Percentiles rank a stretch among this genome's conserved stretches.
Conservation (phyloP, 2,113 vertebrate genomes). For the Candoia aspera region DNA sequence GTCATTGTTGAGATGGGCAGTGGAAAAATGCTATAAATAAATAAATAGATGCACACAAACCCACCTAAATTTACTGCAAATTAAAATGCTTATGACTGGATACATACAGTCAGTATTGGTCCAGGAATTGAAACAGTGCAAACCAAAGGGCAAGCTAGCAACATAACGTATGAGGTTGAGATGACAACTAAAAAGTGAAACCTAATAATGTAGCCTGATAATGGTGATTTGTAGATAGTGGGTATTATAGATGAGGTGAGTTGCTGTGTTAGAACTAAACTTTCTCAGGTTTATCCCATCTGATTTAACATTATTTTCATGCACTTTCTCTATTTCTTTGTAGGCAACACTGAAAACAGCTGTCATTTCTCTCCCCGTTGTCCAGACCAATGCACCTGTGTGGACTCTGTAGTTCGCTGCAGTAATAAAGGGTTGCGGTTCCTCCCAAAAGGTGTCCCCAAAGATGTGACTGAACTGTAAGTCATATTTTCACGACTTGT, state of each 20-base stretch:
- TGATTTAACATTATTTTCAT: neutral
- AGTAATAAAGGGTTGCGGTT: conserved; percentile 88
- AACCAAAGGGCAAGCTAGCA: neutral
- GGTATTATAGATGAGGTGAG: neutral
- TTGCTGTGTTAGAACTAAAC: neutral
- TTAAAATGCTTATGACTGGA: neutral
- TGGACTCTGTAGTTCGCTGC: conserved; percentile 92
- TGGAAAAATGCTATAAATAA: too few species aligned
- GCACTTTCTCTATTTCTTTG: neutral
- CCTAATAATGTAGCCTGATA: neutral
- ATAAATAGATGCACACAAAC: too few species aligned
- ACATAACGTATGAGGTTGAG: neutral
- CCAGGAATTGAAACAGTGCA: neutral
- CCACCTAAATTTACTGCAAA: neutral
- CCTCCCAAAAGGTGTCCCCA: conserved; percentile 93
- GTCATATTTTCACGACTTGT: conserved; percentile 59
- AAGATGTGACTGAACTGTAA: conserved; percentile 97
- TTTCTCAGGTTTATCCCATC: neutral
- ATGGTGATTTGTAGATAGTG: neutral
- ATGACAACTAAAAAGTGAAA: neutral
- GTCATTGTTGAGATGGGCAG: too few species aligned
- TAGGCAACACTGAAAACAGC: conserved; percentile 89
- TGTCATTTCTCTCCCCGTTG: conserved; percentile 88
- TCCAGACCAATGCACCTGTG: conserved; percentile 90
- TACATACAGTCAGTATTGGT: neutral